Conservation (phyloP, 2,113 vertebrate species). For the Podarcis raffonei region DNA sequence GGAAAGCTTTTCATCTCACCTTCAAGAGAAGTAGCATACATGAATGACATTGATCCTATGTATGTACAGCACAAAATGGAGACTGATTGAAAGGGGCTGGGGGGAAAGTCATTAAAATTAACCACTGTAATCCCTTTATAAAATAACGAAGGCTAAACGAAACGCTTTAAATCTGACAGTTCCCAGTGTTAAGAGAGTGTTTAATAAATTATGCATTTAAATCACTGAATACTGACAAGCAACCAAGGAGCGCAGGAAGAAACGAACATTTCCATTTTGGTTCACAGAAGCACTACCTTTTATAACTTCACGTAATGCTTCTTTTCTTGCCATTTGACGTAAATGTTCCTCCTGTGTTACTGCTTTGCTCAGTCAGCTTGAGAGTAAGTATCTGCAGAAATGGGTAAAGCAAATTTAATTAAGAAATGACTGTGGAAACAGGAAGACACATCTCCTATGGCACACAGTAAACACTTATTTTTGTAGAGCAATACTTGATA, state of each 20-base stretch:
- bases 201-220: slow-evolving; percentile 57
- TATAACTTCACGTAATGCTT: slow-evolving; percentile 20
- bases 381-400: slow-evolving; percentile 1
- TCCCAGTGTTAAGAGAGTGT: slow-evolving; percentile 30
- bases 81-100: background rate
- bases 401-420: slow-evolving; percentile 43
- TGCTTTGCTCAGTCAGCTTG: slow-evolving; percentile 29
- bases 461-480: slow-evolving; percentile 51
- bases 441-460: slow-evolving; percentile 41
- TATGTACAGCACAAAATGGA: background rate
- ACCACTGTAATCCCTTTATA: slow-evolving; percentile 24
- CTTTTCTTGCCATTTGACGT: slow-evolving; percentile 24
- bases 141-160: slow-evolving; percentile 25
- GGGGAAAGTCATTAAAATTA: slow-evolving; percentile 39
- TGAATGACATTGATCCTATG: background rate
- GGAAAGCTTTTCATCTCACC: slow-evolving; percentile 5
- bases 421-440: slow-evolving; percentile 53
- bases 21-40: slow-evolving; percentile 1
- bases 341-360: background rate
- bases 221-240: slow-evolving; percentile 41
- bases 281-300: slow-evolving; percentile 40
- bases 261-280: slow-evolving; percentile 38
- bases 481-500: slow-evolving; percentile 50
- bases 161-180: slow-evolving; percentile 35
- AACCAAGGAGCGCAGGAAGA: background rate